Evolutionary conservation across 2,113 vertebrate genomes (phyloP).

Genomic region (Heliornis fulica): DNA sequence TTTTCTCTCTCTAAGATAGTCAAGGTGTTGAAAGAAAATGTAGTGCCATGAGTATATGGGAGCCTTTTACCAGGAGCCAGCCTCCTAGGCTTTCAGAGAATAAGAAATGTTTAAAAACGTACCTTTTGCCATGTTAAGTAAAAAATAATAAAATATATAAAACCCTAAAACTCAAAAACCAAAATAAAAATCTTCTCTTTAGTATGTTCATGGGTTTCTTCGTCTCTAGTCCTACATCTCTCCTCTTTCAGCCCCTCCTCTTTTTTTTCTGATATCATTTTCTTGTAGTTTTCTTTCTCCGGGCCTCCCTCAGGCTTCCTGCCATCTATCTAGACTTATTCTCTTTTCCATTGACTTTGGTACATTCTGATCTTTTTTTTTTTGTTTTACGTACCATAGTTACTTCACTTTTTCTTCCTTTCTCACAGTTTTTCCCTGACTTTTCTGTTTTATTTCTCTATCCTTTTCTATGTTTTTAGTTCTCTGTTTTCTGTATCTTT

Average conservation of each 20-base stretch:
- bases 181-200: not conserved
- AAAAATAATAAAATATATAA: not conserved
- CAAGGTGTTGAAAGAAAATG: not conserved
- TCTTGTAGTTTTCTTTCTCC: conserved; percentile 48
- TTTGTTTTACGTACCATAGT: not conserved
- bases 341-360: conserved; percentile 1
- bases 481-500: not conserved
- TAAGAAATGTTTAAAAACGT: not conserved
- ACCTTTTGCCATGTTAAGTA: not conserved
- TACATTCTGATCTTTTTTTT: conserved; percentile 44
- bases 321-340: not conserved
- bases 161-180: not conserved
- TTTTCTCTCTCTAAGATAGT: not conserved
- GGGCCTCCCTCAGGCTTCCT: conserved; percentile 47
- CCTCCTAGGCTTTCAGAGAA: not conserved
- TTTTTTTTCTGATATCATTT: not conserved
- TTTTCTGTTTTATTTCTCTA: not conserved
- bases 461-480: not conserved
- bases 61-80: not conserved
- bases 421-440: not conserved
- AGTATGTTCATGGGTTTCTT: not conserved
- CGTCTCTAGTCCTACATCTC: not conserved
- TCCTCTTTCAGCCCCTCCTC: not conserved
- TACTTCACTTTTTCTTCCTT: not conserved
- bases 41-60: not conserved